Evolutionary conservation across 2,113 vertebrate species (phyloP).

Genomic region (Peromyscus maniculatus): DNA sequence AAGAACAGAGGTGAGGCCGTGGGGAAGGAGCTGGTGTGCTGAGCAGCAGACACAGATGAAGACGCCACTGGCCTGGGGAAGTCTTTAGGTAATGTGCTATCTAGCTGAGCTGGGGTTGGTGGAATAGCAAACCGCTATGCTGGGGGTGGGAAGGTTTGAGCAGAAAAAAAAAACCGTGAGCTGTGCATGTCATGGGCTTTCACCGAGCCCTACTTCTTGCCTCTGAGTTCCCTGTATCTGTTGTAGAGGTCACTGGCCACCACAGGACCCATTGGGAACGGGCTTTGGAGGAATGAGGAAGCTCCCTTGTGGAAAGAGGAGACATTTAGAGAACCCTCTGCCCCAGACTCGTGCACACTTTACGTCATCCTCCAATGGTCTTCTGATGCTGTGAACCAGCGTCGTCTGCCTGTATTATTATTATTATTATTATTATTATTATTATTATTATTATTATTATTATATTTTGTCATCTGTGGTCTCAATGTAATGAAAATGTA

Average conservation of each 20-base stretch:
- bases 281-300: neutral
- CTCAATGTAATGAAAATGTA: slow-evolving; percentile 68
- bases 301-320: neutral
- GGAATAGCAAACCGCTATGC: neutral
- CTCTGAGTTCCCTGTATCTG: neutral
- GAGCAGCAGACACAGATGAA: neutral
- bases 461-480: neutral
- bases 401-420: slow-evolving; percentile 10
- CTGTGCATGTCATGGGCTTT: neutral
- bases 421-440: slow-evolving; percentile 49
- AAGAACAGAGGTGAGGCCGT: neutral
- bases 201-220: neutral
- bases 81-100: neutral
- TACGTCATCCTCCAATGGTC: neutral
- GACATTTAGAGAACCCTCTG: neutral
- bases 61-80: neutral
- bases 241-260: neutral
- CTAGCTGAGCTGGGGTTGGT: neutral
- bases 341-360: neutral
- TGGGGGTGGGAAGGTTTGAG: neutral
- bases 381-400: slow-evolving; percentile 38
- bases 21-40: neutral
- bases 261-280: neutral
- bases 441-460: slow-evolving; percentile 53
- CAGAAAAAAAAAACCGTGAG: neutral